Conservation (phyloP, 1,140 invertebrate species). For the Zaprionus nigranus region DNA sequence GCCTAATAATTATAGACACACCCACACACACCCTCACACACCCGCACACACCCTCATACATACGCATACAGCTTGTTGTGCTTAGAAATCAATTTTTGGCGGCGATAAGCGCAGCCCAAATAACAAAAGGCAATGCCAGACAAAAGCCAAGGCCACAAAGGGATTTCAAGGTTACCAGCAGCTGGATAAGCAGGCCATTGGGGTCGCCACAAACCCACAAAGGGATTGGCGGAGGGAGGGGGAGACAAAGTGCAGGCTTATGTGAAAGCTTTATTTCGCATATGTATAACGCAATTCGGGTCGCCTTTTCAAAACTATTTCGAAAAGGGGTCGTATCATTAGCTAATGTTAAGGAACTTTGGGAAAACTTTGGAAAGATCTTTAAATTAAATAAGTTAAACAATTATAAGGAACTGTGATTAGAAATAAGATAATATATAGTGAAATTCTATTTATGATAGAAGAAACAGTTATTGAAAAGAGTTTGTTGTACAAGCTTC, state of each 20-base stretch:
- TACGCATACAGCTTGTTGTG: slow-evolving; percentile 23
- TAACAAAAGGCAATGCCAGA: slow-evolving; percentile 45
- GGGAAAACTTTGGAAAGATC: neutral
- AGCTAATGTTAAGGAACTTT: neutral
- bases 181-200: slow-evolving; percentile 18
- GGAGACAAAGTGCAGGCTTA: neutral
- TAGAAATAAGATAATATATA: too few species aligned
- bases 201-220: slow-evolving; percentile 16
- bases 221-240: neutral
- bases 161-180: slow-evolving; percentile 35
- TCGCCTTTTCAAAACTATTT: neutral
- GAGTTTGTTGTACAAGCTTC: too few species aligned
- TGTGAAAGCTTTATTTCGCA: neutral
- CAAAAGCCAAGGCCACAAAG: slow-evolving; percentile 48
- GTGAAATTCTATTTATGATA: too few species aligned
- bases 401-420: neutral
- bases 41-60: neutral
- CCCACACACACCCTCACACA: slow-evolving; percentile 16
- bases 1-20: slow-evolving; percentile 37
- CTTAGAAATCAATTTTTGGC: slow-evolving; percentile 67
- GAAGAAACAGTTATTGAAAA: too few species aligned
- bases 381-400: too few species aligned
- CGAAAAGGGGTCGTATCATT: neutral
- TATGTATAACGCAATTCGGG: neutral
- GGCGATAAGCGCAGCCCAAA: slow-evolving; percentile 63